Conservation (phyloP, 35 echinoderm and acorn worm genomes). For the Lytechinus variegatus region DNA sequence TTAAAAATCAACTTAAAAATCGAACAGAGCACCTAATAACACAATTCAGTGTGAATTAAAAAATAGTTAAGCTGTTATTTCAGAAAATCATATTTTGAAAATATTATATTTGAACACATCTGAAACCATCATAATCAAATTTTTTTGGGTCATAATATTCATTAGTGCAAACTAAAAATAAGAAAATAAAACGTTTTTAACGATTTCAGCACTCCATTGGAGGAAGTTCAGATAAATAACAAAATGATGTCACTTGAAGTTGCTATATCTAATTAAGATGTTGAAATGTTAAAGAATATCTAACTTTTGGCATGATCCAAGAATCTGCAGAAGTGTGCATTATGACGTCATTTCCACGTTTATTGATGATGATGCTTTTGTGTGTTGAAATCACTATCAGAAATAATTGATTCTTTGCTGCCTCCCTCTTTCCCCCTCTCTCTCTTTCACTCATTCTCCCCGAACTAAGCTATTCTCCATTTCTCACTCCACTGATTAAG, state of each 20-base stretch:
- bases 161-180: too few relatives aligned
- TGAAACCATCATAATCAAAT: too few relatives aligned
- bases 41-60: too few relatives aligned
- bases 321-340: not conserved
- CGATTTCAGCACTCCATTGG: too few relatives aligned
- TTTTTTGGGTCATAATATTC: too few relatives aligned
- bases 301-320: not conserved
- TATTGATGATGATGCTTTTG: not conserved
- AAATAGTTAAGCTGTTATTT: too few relatives aligned
- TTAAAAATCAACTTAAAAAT: too few relatives aligned
- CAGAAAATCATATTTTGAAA: too few relatives aligned
- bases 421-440: not conserved
- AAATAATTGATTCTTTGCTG: not conserved
- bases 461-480: not conserved
- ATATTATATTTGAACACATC: too few relatives aligned
- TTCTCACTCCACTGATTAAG: constrained; percentile 22
- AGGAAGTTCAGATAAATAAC: not conserved
- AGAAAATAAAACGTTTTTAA: too few relatives aligned
- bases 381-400: not conserved
- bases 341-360: not conserved
- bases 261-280: constrained; percentile 6
- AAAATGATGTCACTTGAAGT: not conserved
- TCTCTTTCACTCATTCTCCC: not conserved
- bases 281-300: not conserved
- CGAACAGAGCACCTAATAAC: too few relatives aligned